Evolutionary conservation across 1,140 invertebrate species (phyloP).

Genomic region (Bombus haemorrhoidalis): DNA sequence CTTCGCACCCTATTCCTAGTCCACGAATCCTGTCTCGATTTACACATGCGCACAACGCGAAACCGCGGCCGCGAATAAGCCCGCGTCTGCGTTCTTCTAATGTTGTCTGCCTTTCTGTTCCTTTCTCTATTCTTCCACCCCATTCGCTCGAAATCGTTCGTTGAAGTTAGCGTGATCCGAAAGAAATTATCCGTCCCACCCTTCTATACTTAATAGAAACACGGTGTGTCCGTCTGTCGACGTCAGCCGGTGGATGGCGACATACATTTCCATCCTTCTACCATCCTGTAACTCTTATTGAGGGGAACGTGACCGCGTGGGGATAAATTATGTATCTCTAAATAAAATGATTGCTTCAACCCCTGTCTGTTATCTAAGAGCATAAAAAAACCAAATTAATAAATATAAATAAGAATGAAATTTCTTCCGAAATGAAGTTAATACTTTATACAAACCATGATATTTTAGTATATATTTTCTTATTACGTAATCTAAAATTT

Average conservation of each 20-base stretch:
- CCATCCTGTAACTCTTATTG: not conserved
- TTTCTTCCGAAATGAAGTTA: not conserved
- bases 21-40: slow-evolving; percentile 13
- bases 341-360: not conserved
- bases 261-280: slow-evolving; percentile 27
- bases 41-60: slow-evolving; percentile 40
- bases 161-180: slow-evolving; percentile 32
- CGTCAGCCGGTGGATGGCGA: slow-evolving; percentile 27
- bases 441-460: not conserved
- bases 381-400: not conserved
- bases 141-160: not conserved
- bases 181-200: slow-evolving; percentile 33
- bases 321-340: slow-evolving; percentile 1
- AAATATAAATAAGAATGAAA: not conserved
- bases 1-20: slow-evolving; percentile 28
- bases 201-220: not conserved
- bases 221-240: slow-evolving; percentile 5
- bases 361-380: not conserved
- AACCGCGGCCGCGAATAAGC: not conserved
- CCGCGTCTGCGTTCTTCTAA: slow-evolving; percentile 32
- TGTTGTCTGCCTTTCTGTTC: not conserved
- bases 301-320: not conserved
- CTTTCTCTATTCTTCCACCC: slow-evolving; percentile 12
- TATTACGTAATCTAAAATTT: not conserved
- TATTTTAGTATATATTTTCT: not conserved